These are phyloP conservation scores for Natrix natrix DNA, from an alignment of 2,797 vertebrate species.

Conservation along the genomic window DNA sequence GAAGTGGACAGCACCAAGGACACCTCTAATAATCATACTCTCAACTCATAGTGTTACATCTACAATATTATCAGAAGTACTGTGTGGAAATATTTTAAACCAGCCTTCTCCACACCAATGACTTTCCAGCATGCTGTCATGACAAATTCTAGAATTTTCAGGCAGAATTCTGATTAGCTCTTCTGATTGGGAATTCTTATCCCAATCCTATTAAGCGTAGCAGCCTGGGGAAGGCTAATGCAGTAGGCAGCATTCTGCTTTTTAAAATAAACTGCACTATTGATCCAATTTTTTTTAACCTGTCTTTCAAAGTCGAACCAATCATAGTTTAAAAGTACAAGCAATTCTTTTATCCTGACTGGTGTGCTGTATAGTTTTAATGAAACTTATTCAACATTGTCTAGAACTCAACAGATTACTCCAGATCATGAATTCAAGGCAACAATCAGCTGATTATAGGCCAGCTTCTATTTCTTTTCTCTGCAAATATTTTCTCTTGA, in stretches of 20 bases:
- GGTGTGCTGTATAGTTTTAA: background rate
- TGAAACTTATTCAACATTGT: background rate
- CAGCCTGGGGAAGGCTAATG: background rate
- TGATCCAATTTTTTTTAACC: background rate
- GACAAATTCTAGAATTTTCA: background rate
- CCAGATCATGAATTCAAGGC: background rate
- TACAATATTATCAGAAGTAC: background rate
- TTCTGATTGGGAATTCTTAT: background rate
- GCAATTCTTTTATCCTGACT: background rate
- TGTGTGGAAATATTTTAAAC: background rate
- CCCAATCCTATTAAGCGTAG: background rate
- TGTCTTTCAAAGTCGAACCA: constrained; percentile 4
- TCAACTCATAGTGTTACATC: background rate
- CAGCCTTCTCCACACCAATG: background rate
- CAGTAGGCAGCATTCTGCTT: background rate
- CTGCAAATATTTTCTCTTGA: background rate
- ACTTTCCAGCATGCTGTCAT: background rate
- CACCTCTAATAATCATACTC: background rate
- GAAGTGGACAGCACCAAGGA: background rate
- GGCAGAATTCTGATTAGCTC: background rate
- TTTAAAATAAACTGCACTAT: background rate
- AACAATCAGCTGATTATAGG: background rate
- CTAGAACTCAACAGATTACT: background rate
- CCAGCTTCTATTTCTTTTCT: too few species aligned
- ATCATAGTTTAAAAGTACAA: background rate